These are phyloP conservation scores for Drosophila basisetae DNA, from an alignment of 2,888 invertebrate species.

Conservation along the genomic window DNA sequence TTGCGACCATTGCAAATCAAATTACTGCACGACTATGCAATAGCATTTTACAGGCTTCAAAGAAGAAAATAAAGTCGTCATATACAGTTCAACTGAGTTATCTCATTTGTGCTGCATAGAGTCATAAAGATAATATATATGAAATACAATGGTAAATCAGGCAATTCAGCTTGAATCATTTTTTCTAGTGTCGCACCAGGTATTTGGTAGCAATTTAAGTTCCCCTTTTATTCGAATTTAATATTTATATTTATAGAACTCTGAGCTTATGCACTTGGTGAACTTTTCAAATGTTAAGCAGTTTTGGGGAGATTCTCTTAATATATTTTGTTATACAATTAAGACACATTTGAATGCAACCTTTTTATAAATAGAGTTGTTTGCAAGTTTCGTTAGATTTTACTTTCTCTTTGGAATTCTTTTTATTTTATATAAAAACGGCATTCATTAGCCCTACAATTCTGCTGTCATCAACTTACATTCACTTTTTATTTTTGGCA, in stretches of 20 bases:
- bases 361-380: background rate
- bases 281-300: background rate
- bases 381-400: background rate
- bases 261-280: background rate
- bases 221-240: background rate
- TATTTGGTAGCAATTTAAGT: background rate
- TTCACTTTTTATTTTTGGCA: conserved; percentile 24
- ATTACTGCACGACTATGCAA: conserved; percentile 38
- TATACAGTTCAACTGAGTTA: conserved; percentile 22
- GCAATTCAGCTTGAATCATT: background rate
- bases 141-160: background rate
- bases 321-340: background rate
- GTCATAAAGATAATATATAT: conserved; percentile 11
- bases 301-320: background rate
- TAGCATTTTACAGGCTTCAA: conserved; percentile 52
- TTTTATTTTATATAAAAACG: background rate
- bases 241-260: background rate
- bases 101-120: conserved; percentile 29
- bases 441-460: conserved; percentile 2
- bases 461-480: background rate
- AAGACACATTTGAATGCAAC: background rate
- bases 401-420: background rate
- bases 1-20: conserved; percentile 49
- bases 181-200: background rate
- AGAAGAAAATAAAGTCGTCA: conserved; percentile 10